Conservation (phyloP, 2,888 invertebrate genomes). For the Gerris lacustris region DNA sequence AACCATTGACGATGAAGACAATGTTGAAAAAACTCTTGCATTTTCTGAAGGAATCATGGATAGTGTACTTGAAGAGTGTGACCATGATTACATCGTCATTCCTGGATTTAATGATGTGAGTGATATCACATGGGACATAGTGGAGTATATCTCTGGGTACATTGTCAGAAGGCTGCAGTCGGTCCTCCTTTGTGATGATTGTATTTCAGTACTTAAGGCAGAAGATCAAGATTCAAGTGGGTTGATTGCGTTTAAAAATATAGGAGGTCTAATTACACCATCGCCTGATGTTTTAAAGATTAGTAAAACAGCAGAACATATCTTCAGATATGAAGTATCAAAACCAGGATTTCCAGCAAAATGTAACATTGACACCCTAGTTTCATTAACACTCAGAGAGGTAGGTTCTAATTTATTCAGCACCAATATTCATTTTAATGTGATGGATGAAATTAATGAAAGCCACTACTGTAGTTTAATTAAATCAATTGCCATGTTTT, state of each 20-base stretch:
- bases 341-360: neutral
- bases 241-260: neutral
- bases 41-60: accelerated
- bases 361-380: no score
- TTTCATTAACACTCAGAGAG: no score
- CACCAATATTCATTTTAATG: no score
- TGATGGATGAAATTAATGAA: neutral
- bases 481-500: neutral
- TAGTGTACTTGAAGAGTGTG: no score
- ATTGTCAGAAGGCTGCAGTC: neutral
- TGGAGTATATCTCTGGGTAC: neutral
- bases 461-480: neutral
- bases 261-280: neutral
- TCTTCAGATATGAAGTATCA: neutral
- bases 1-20: neutral
- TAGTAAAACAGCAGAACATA: neutral
- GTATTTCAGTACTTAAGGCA: neutral
- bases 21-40: neutral
- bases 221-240: neutral
- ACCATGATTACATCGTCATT: neutral
- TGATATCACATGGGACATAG: neutral
- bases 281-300: neutral
- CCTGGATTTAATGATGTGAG: neutral
- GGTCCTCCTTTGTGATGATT: neutral
- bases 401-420: neutral